Evolutionary conservation across 2,888 invertebrate genomes (phyloP).

Genomic region (Lepidochrysops patricia): DNA sequence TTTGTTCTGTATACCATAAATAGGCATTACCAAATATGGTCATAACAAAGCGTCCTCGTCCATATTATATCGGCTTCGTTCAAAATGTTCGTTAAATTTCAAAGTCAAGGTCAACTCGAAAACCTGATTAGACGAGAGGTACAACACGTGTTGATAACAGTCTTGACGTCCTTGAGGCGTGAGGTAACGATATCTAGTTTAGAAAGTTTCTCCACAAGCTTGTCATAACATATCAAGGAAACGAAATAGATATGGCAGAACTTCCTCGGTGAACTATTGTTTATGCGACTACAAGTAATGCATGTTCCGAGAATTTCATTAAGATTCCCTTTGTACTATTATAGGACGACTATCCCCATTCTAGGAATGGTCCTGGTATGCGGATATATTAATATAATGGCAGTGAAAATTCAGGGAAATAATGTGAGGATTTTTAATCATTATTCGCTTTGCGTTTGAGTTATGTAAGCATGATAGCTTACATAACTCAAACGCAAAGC

Average conservation of each 20-base stretch:
- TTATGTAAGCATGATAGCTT: too few relatives aligned
- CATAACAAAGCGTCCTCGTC: neutral
- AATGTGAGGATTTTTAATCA: too few relatives aligned
- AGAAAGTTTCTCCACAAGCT: neutral
- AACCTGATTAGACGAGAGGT: neutral
- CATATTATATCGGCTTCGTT: neutral
- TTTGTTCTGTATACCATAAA: too few relatives aligned
- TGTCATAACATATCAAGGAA: neutral
- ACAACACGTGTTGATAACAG: neutral
- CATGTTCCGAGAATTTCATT: neutral
- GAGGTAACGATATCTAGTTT: neutral
- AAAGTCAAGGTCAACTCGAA: neutral
- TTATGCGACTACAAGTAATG: neutral
- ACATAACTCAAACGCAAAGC: too few relatives aligned
- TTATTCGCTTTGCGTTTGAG: too few relatives aligned
- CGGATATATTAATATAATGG: neutral
- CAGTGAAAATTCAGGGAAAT: neutral
- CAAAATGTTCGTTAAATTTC: neutral
- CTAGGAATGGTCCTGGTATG: too few relatives aligned
- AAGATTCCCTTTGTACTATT: neutral
- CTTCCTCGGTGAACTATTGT: neutral
- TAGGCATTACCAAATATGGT: neutral
- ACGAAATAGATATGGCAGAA: neutral
- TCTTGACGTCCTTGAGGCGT: slow-evolving; percentile 5
- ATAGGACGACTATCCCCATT: too few relatives aligned